A percentile compares a stretch with the other conserved stretches of the same genome.
Conservation (phyloP, 2,888 invertebrate genomes). For the Linnaemya tessellans region DNA sequence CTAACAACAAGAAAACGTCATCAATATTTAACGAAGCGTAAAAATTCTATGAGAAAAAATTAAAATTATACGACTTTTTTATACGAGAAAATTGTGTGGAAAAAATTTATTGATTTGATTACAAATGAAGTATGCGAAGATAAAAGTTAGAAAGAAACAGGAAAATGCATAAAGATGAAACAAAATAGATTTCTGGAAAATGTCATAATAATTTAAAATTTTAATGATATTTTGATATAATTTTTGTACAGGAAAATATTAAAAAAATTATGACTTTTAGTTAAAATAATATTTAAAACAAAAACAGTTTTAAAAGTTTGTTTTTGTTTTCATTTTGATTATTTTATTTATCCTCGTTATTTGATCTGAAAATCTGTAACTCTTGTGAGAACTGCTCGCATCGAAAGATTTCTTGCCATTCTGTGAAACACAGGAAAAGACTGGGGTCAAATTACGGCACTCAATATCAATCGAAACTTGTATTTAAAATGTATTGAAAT, state of each 20-base stretch:
- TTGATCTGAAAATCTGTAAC: too few species aligned
- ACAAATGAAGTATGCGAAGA: background rate
- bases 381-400: too few species aligned
- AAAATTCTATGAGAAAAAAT: slow-evolving; percentile 45
- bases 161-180: background rate
- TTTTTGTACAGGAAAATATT: background rate
- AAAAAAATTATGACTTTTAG: too few species aligned
- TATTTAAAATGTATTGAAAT: too few species aligned
- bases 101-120: slow-evolving; percentile 37
- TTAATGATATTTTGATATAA: background rate
- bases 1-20: slow-evolving; percentile 44
- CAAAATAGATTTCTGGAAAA: background rate
- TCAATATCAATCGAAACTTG: too few species aligned
- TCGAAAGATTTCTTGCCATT: too few species aligned
- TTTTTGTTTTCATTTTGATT: too few species aligned
- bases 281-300: too few species aligned
- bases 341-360: too few species aligned
- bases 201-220: background rate
- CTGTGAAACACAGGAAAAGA: too few species aligned
- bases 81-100: background rate
- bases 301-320: too few species aligned
- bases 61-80: background rate
- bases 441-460: too few species aligned
- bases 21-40: slow-evolving; percentile 66
- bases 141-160: background rate